Conservation (phyloP, 2,113 vertebrate species). For the Prolemur simus region DNA sequence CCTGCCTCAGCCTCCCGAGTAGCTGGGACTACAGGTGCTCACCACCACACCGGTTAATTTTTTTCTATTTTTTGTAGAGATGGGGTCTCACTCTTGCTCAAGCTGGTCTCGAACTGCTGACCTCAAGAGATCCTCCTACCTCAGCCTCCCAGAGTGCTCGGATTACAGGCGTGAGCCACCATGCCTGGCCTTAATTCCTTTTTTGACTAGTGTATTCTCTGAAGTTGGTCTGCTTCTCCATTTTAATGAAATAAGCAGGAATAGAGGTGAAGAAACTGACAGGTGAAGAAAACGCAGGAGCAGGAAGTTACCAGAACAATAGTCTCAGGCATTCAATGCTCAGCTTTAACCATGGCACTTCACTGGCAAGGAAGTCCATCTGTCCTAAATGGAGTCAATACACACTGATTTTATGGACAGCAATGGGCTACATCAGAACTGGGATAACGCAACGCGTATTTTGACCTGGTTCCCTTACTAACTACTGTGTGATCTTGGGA, state of each 20-base stretch:
- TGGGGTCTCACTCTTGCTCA: too few species aligned
- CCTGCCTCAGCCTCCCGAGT: too few species aligned
- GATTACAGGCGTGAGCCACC: too few species aligned
- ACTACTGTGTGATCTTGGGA: not conserved
- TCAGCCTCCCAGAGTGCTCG: too few species aligned
- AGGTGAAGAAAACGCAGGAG: not conserved
- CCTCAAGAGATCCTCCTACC: too few species aligned
- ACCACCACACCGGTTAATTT: too few species aligned
- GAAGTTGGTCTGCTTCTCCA: not conserved
- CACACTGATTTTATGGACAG: not conserved
- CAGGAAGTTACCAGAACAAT: not conserved
- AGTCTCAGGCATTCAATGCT: not conserved
- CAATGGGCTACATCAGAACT: not conserved
- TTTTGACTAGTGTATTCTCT: not conserved
- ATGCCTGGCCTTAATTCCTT: too few species aligned
- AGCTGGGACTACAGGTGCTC: too few species aligned
- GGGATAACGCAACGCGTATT: not conserved
- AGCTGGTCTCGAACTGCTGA: too few species aligned
- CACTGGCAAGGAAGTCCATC: not conserved
- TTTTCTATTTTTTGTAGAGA: too few species aligned
- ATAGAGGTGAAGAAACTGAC: not conserved
- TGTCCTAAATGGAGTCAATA: not conserved
- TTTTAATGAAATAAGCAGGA: not conserved
- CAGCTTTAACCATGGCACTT: not conserved
- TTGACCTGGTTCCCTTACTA: conserved; percentile 1